Percentiles rank a stretch among this genome's conserved stretches.
Evolutionary conservation across 30 jellyfish, hydroid and myxozoan species (phyloP).

Genomic region (Pelagia noctiluca): DNA sequence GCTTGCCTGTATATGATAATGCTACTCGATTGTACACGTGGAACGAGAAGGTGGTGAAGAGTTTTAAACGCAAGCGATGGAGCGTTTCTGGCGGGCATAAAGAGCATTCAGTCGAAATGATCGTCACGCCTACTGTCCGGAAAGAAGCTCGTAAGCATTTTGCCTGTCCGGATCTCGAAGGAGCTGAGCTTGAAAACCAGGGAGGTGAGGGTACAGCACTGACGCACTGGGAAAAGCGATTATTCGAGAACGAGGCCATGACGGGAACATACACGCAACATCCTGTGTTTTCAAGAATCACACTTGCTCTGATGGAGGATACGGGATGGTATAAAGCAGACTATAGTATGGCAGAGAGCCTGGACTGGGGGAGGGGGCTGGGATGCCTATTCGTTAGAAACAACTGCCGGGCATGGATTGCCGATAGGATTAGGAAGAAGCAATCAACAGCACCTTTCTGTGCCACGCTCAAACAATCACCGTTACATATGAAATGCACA

Average conservation of each 20-base stretch:
- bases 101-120: slow-evolving; percentile 87
- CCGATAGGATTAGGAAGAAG: slow-evolving; percentile 75
- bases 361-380: slow-evolving; percentile 91
- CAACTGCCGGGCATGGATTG: slow-evolving; percentile 98
- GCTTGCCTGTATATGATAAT: slow-evolving; percentile 84
- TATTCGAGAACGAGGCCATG: slow-evolving; percentile 96
- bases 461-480: slow-evolving; percentile 95
- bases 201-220: slow-evolving; percentile 97
- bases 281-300: slow-evolving; percentile 88
- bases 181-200: slow-evolving; percentile 94
- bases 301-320: slow-evolving; percentile 95
- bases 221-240: slow-evolving; percentile 96
- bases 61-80: slow-evolving; percentile 78
- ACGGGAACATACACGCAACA: slow-evolving; percentile 97
- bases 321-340: slow-evolving; percentile 97
- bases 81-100: slow-evolving; percentile 89
- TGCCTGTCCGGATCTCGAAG: slow-evolving; percentile 83
- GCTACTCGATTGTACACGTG: slow-evolving; percentile 73
- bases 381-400: slow-evolving; percentile 92
- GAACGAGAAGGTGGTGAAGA: slow-evolving; percentile 76
- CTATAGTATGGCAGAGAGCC: slow-evolving; percentile 87
- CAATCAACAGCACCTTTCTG: slow-evolving; percentile 91
- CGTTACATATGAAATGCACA: slow-evolving; percentile 94
- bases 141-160: slow-evolving; percentile 87
- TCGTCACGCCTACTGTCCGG: slow-evolving; percentile 89